These are phyloP conservation scores for Pangasius krempfi DNA, from an alignment of 2,797 vertebrate genomes.

Conservation along the genomic window DNA sequence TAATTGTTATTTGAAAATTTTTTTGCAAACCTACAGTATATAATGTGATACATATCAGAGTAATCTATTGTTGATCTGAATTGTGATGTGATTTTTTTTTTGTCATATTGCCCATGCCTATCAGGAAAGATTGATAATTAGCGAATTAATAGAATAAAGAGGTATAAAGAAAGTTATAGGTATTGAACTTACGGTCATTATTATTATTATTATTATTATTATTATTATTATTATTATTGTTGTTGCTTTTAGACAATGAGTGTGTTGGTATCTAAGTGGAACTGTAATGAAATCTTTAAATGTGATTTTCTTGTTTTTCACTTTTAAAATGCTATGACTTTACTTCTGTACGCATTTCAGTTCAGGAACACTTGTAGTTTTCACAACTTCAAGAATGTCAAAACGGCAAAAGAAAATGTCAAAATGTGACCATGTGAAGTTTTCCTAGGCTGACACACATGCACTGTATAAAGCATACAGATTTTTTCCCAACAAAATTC, in stretches of 20 bases:
- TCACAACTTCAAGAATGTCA: neutral
- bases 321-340: neutral
- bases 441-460: constrained; percentile 48
- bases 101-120: neutral
- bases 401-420: neutral
- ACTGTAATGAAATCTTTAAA: neutral
- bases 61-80: neutral
- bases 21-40: neutral
- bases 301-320: neutral
- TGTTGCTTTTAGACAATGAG: neutral
- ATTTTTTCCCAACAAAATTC: constrained; percentile 2
- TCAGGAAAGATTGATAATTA: neutral
- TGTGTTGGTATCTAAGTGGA: neutral
- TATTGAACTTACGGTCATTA: neutral
- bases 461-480: constrained; percentile 16
- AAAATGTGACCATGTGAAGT: neutral
- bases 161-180: neutral
- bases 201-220: neutral
- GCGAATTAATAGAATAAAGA: neutral
- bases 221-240: constrained; percentile 1
- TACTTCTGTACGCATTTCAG: neutral
- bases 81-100: neutral
- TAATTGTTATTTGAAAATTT: neutral
- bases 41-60: neutral
- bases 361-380: neutral